Evolutionary conservation across 2,888 invertebrate species (phyloP).

Genomic region (Drosophila setosimentum): DNA sequence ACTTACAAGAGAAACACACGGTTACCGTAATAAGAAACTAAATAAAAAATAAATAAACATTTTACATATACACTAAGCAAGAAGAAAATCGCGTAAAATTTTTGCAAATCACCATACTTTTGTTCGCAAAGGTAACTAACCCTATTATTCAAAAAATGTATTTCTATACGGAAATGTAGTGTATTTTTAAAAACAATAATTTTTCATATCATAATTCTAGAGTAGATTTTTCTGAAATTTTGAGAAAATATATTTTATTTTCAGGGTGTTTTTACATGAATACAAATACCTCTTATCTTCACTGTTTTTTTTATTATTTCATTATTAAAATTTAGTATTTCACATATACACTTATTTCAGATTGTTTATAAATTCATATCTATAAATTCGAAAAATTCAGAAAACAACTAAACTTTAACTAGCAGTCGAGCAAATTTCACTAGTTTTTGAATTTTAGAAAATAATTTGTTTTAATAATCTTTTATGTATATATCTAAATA

Average conservation of each 20-base stretch:
- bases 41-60: conserved; percentile 5
- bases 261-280: not conserved
- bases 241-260: not conserved
- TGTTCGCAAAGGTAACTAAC: not conserved
- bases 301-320: not conserved
- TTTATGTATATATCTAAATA: not conserved
- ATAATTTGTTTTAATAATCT: not conserved
- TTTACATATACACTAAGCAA: not conserved
- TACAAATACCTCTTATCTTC: not conserved
- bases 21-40: conserved; percentile 56
- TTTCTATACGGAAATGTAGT: not conserved
- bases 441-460: not conserved
- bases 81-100: not conserved
- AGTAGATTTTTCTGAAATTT: not conserved
- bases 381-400: not conserved
- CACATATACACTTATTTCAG: not conserved
- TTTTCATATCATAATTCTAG: not conserved
- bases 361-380: not conserved
- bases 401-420: not conserved
- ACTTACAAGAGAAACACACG: conserved; percentile 35
- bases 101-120: rapidly evolving
- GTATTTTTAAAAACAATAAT: not conserved
- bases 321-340: not conserved
- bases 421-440: not conserved
- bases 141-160: not conserved